Evolutionary conservation across 2,113 vertebrate species (phyloP), one percentile per base, ranked within the genome.

Genomic region (Pitta sordida): DNA sequence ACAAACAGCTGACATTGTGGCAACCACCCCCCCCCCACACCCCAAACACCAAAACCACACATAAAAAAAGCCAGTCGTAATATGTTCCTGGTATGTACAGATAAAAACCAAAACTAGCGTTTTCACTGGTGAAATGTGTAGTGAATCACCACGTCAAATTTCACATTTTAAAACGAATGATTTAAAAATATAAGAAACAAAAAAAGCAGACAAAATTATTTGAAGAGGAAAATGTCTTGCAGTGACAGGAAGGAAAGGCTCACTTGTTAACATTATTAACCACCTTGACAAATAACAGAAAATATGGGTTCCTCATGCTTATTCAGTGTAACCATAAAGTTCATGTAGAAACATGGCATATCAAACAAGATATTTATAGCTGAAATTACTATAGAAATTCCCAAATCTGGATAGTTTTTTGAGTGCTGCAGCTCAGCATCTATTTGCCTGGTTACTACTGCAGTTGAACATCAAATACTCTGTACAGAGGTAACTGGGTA

Each of bases 1-100:
- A 86, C 37, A 74, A 91, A 83, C 21, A 86, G 27, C 29, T 69
- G 63, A 83, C 27, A 14, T 2, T 29, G 44, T 23, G 76, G 49
- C 10, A 27, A 77, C 76, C 81, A 71, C n/a, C n/a, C n/a, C n/a
- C n/a, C n/a, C n/a, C n/a, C n/a, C n/a, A 41, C 41, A 20, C 1
- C 2, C 4, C 22, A 30, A 56, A 39, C 18, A 55, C 6, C 52
- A 56, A 18, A 73, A 73, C 23, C 52, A 65, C 39, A 73, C 41
- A 56, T 52, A 29, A 43, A 73, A 73, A 27, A 19, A 41, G 3
- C 2, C 34, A 36, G 11, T 36, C 10, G 34, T n/a, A 48, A 53
- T 43, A 15, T 1, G 3, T 20, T n/a, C 8, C 55, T 56, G 49
- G 9, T 17, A n/a, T 8, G 4, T 22, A 27, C 0, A 74, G 32